Base-by-base conservation (phyloP, 2,113 vertebrate genomes). In the Petrocephalus microphthalmus region DNA sequence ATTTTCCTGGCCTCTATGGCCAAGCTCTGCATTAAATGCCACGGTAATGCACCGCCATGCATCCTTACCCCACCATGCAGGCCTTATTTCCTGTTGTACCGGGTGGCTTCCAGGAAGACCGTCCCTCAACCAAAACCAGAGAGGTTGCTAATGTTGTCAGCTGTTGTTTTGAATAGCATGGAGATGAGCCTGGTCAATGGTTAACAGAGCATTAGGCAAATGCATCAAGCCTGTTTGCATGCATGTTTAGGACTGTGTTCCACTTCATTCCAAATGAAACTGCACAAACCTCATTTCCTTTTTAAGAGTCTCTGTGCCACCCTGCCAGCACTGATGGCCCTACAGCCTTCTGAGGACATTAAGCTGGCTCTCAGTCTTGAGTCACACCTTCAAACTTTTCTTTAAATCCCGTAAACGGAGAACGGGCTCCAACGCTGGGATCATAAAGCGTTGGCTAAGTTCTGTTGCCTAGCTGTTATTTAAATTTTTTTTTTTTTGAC, bases 401-500 rank as follows among this genome's bases (percentile, higher is more conserved):
- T 53, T 52, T 52, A 37, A 54, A 37, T 42, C 51, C 29, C 3
- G 19, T 85, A 25, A 60, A 20, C 13, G 8, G 51, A 82, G 51
- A 45, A 45, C 10, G 13, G 42, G 85, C 78, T 57, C 17, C 85
- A 33, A 11, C 83, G 54, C 89, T n/a, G 49, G 29, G 54, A 64
- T 87, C 33, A 10, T 51, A 81, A n/a, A 29, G 90, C 90, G 91
- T 87, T 82, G 91, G 85, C 89, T 87, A 57, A 45, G 83, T 67
- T 92, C 89, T 53, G 1, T 51, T 29, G 20, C 19, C 10, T 71
- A 52, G 86, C 89, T 92, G 42, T 1, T 42, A 2, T 3, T 42
- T 42, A 42, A n/a, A n/a, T n/a, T 42, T 42, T 42, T 42, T 42
- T 93, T 91, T 93, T 92, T 94, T 93, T 91, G 90, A 89, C 87